phyloP scores from a whole-genome alignment of 2,797 vertebrate genomes.

The Trematomus bernacchii region DNA sequence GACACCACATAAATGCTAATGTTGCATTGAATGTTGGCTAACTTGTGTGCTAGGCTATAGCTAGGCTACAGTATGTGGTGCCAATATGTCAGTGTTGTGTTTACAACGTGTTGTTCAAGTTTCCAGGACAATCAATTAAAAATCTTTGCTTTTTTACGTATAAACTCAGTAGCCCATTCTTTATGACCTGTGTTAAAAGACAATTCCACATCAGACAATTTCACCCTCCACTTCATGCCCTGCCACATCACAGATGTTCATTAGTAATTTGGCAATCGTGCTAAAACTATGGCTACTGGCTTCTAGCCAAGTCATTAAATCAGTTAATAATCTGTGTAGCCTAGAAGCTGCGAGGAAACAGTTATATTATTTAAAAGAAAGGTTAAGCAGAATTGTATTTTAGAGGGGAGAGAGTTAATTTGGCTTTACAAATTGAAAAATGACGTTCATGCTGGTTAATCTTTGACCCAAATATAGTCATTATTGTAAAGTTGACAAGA shows the following conservation, averaged over 20 bases:
- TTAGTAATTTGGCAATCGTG: slow-evolving; percentile 9
- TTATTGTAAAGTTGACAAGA: background rate
- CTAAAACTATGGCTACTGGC: slow-evolving; percentile 14
- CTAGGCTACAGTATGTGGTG: no score
- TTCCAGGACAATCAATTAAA: no score
- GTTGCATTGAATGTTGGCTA: no score
- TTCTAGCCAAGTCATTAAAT: slow-evolving; percentile 42
- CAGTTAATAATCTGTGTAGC: slow-evolving; percentile 32
- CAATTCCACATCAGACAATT: no score
- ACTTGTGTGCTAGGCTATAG: no score
- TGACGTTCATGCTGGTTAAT: background rate
- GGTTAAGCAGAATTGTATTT: slow-evolving; percentile 17
- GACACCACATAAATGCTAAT: background rate
- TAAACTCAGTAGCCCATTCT: no score
- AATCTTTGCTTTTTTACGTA: no score
- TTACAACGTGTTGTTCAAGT: no score
- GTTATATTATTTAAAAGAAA: slow-evolving; percentile 3
- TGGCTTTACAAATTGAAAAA: slow-evolving; percentile 12
- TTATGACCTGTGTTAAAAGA: no score
- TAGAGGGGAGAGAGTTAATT: background rate
- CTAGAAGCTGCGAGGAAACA: slow-evolving; percentile 11
- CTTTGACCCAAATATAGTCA: background rate
- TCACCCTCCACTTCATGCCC: background rate
- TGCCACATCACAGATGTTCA: slow-evolving; percentile 12
- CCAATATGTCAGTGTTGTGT: no score